Conservation (phyloP, 2,797 vertebrate species). For the Catostomus latipinnis region DNA sequence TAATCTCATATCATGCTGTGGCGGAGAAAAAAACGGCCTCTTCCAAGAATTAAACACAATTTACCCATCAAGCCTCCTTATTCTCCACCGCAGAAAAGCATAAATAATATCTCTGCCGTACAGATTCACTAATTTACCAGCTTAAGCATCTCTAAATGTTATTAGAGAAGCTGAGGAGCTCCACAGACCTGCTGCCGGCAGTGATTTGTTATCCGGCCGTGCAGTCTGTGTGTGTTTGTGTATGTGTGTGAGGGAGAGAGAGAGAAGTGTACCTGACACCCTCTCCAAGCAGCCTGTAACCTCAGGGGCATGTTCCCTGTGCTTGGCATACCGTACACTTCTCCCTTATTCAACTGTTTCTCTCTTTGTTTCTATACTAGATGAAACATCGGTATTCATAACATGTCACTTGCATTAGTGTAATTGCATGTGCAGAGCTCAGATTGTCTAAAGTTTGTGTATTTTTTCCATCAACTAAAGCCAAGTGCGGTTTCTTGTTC, state of each 20-base stretch:
- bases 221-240: constrained; percentile 64
- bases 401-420: constrained; percentile 12
- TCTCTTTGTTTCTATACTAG: constrained; percentile 32
- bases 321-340: constrained; percentile 49
- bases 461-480: too few species aligned
- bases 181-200: constrained; percentile 82
- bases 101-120: constrained; percentile 86
- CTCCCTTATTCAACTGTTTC: constrained; percentile 40
- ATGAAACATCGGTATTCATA: constrained; percentile 33
- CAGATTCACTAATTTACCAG: constrained; percentile 86
- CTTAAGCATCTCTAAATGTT: constrained; percentile 85
- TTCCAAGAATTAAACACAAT: constrained; percentile 86
- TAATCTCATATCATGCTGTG: constrained; percentile 85
- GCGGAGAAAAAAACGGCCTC: constrained; percentile 76
- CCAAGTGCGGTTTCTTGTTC: too few species aligned
- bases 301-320: constrained; percentile 51
- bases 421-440: constrained; percentile 19
- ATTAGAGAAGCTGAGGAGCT: constrained; percentile 81
- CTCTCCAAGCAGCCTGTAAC: constrained; percentile 62
- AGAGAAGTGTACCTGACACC: constrained; percentile 77
- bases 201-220: constrained; percentile 81
- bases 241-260: constrained; percentile 42
- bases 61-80: constrained; percentile 84
- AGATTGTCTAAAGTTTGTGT: constrained; percentile 16
- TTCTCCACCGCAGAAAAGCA: constrained; percentile 83